Evolutionary conservation across 2,888 invertebrate species (phyloP), one percentile per base, ranked within the genome.

Genomic region (Drosophila sordidula): DNA sequence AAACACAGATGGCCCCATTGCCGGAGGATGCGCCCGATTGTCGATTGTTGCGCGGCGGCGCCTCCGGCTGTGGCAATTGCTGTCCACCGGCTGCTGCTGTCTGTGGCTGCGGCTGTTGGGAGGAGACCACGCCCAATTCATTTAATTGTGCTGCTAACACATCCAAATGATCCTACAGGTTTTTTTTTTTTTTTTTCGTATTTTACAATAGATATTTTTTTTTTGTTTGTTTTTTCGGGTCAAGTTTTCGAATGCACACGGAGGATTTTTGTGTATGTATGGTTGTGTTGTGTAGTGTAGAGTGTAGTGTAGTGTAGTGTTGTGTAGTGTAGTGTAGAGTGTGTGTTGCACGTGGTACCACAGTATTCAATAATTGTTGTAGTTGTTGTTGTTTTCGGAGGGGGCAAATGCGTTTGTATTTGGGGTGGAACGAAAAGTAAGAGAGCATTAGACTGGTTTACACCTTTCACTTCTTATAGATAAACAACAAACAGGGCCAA

Each of bases 141-240:
- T 97, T 98, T 91, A 99, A 94, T 93, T 99, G 98, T 90, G 97
- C 98, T 76, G 98, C 99, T 92, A 99, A 93, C 92, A 96, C 96
- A 93, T 99, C 99, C 94, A 99, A 95, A 93, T 83, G 83, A 78
- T 99, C 98, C 98, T 98, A 93, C 90, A 77, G 64, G 74, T 72
- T 70, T 90, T 80, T 81, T 67, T 45, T 71, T 70, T 72, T 51
- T 78, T 78, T 70, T 90, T 80, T 86, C 66, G 85, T 75, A 63
- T 77, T 79, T 80, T 81, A 77, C 80, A 86, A 75, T 74, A 79
- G 72, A 70, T 72, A 74, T 75, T 29, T 29, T 29, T 29, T 29
- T 9, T 6, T 6, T 26, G 9, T 29, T 9, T 29, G 9, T 64
- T 49, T 75, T 78, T 78, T 70, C 50, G 70, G 74, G 65, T 70